Evolutionary conservation across 30 jellyfish, hydroid and myxozoan species (phyloP), one percentile per base, ranked within the genome.

Genomic region (Aurelia coerulea): DNA sequence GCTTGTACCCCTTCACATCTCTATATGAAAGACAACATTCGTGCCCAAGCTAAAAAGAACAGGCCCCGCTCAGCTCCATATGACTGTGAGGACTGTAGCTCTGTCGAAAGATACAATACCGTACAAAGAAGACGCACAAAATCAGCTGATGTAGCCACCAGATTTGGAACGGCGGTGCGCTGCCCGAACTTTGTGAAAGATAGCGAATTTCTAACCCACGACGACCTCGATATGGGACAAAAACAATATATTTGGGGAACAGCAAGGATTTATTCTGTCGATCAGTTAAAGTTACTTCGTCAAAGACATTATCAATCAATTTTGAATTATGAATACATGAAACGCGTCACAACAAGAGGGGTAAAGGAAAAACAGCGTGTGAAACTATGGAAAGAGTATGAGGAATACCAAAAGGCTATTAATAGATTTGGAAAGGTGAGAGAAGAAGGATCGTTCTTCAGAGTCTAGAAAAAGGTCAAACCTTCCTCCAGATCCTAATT

Each of bases 201-300:
- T 4, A 90, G 71, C 56, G 51, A 79, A 74, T 84, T 66, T 74
- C 73, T 90, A 65, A 90, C 56, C 5, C 91, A 90, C 65, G 95
- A 90, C 7, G 95, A 84, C 13, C 84, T 90, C 13, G 88, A 82
- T n/a, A 78, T 79, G 78, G 97, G 97, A 23, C 97, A 91, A 16
- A 91, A 85, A 41, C 96, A 91, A 54, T 91, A 81, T 78, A 79
- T 91, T 11, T 91, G 96, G 96, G 97, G 97, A 23, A 85, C 79
- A 68, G 97, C 97, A 0, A 65, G 89, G 76, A 73, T 89, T 35
- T 91, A 91, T 79, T 91, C 97, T 7, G 84, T 73, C 53, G 91
- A 84, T 17, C 78, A 85, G 23, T 51, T 79, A 76, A 91, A 80
- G 73, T 42, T 49, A 18, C 68, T 85, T 73, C 75, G 84, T 14